Evolutionary conservation across 1,140 invertebrate species (phyloP), one percentile per base, ranked within the genome.

Genomic region (Himalopsyche phryganea): DNA sequence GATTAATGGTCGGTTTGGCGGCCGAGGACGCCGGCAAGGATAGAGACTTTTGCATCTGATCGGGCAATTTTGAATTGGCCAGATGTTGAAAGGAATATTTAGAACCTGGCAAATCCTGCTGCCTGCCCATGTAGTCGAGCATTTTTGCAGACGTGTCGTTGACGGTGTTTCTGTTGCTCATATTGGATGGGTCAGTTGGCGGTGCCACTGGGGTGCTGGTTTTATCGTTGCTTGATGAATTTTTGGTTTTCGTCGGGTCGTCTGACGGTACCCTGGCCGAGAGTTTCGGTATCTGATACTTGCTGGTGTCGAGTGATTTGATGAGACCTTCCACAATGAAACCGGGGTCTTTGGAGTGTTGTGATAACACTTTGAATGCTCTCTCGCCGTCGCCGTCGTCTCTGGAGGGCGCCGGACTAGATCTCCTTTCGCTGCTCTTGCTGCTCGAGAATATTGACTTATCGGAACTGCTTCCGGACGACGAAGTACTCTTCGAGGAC

Each of bases 231-330:
- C 45, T 59, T 10, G 28, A 32, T 0, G 41, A 4, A 42, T 57
- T 60, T 50, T 60, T 64, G 13, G 56, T 23, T 58, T 64, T 64
- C 38, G 23, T 61, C 10, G 61, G 44, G 19, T 77, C 71, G 10
- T 70, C 71, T 0, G 72, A 60, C n/a, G 76, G 72, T 0, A 41
- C 68, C 42, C 83, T 67, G 0, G 83, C 83, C 0, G 86, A 88
- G 47, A 91, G 68, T 73, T 92, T 92, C 0, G 90, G 90, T 66
- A 92, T 92, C 76, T 92, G 89, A 77, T 91, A 92, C 67, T 90
- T 91, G 55, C 75, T 76, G 1, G 88, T 89, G 67, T 91, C 88
- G 6, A 91, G 69, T 14, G 87, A 84, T 65, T 90, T 91, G 40
- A 88, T 88, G 13, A 89, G 71, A 11, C 87, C 86, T 66, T 89